phyloP scores from a whole-genome alignment of 2,888 invertebrate genomes.

The Chrysomela aeneicollis region DNA sequence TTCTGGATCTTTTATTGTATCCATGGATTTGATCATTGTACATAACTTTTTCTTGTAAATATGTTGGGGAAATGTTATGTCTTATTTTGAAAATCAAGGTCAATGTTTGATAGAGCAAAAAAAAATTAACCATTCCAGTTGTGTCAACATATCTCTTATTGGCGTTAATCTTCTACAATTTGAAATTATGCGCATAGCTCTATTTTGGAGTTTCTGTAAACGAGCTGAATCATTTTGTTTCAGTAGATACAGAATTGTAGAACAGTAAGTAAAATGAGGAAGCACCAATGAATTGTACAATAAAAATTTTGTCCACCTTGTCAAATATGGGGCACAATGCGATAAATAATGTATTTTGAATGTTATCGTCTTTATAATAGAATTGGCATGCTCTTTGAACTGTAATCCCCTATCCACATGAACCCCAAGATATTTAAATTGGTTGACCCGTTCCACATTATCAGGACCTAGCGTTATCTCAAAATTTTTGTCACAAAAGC shows the following conservation, averaged over 20 bases:
- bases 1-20: background rate
- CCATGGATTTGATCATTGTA: background rate
- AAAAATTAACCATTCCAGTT: background rate
- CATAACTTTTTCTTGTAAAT: constrained; percentile 3
- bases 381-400: constrained; percentile 13
- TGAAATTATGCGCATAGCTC: constrained; percentile 3
- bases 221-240: background rate
- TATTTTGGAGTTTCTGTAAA: constrained; percentile 8
- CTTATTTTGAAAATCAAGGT: constrained; percentile 2
- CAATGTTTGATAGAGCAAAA: constrained; percentile 4
- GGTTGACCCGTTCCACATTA: too few relatives aligned
- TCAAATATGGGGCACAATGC: constrained; percentile 4
- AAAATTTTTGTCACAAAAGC: background rate
- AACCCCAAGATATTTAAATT: too few relatives aligned
- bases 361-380: background rate
- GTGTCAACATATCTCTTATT: background rate
- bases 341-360: constrained; percentile 3
- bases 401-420: too few relatives aligned
- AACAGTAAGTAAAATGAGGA: constrained; percentile 2
- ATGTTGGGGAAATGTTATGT: constrained; percentile 4
- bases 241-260: background rate
- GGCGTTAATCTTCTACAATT: constrained; percentile 3
- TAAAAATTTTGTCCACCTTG: constrained; percentile 1
- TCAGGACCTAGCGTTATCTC: too few relatives aligned
- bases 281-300: constrained; percentile 4